Percentiles rank a stretch among this genome's conserved stretches.
phyloP scores from a whole-genome alignment of 2,797 vertebrate genomes.

The Cossypha polioptera region DNA sequence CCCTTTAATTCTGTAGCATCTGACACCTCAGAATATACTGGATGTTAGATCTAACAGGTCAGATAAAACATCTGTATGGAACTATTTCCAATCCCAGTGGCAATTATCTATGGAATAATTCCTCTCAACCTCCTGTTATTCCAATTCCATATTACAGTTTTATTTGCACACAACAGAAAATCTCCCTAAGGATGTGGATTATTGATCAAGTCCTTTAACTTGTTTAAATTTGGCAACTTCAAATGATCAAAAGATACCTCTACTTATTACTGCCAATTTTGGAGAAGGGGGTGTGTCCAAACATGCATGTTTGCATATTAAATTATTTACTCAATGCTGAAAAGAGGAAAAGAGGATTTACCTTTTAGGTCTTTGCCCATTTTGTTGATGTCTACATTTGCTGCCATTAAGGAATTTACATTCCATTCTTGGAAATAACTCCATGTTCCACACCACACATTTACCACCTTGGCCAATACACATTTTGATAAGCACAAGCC shows the following conservation, averaged over 20 bases:
- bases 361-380: conserved; percentile 89
- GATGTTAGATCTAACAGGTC: neutral
- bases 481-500: neutral
- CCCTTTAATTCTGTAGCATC: neutral
- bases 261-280: neutral
- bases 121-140: neutral
- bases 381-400: conserved; percentile 86
- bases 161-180: neutral
- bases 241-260: neutral
- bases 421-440: neutral
- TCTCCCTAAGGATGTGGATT: accelerated
- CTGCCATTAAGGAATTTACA: conserved; percentile 63
- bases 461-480: neutral
- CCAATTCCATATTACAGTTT: neutral
- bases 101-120: neutral
- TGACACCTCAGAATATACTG: neutral
- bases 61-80: accelerated
- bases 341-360: conserved; percentile 47
- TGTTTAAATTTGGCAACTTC: neutral
- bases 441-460: neutral
- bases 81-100: neutral
- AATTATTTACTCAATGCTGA: neutral
- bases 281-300: neutral
- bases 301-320: neutral
- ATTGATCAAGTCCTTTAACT: neutral